Evolutionary conservation across 2,113 vertebrate species (phyloP), one percentile per base, ranked within the genome.

Genomic region (Gopherus evgoodei): DNA sequence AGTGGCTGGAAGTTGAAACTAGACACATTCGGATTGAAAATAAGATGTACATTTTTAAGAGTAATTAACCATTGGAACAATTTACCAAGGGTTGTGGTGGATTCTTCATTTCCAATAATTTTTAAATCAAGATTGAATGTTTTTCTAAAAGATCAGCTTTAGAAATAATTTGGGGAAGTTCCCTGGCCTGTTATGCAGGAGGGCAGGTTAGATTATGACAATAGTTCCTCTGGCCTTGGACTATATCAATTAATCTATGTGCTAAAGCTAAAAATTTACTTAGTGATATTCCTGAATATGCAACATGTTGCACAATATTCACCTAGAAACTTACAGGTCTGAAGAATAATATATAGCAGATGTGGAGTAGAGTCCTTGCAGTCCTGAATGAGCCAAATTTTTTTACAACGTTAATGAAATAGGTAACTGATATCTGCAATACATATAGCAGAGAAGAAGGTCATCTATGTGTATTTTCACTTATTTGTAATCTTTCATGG

Each of bases 261-360:
- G 57, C 81, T 92, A 91, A 94, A 87, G 56, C n/a, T 86, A 93
- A 96, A 89, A 24, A 89, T 65, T 96, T 84, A 95, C 75, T 86
- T 13, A 5, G 82, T 52, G 83, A 75, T 90, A 85, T 21, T 69
- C 86, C 76, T 89, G 29, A 83, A 91, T 25, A 76, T 83, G 19
- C 87, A 95, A 78, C 72, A 78, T 13, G n/a, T 92, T 84, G 87
- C 69, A 95, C 93, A 91, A 85, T 76, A 59, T 59, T 59, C 81
- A 95, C 78, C 82, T 62, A 96, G 22, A 69, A 93, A 93, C 62
- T 92, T 86, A 85, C 50, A 93, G 93, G 93, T 90, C 83, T 92
- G 52, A 95, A 82, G 90, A 92, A 86, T 49, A 44, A 53, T 19
- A 59, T 25, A 54, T 6, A 86, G 54, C 13, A 59, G 87, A 16